Evolutionary conservation across 2,888 invertebrate species (phyloP), one percentile per base, ranked within the genome.

Genomic region (Antitype chi): DNA sequence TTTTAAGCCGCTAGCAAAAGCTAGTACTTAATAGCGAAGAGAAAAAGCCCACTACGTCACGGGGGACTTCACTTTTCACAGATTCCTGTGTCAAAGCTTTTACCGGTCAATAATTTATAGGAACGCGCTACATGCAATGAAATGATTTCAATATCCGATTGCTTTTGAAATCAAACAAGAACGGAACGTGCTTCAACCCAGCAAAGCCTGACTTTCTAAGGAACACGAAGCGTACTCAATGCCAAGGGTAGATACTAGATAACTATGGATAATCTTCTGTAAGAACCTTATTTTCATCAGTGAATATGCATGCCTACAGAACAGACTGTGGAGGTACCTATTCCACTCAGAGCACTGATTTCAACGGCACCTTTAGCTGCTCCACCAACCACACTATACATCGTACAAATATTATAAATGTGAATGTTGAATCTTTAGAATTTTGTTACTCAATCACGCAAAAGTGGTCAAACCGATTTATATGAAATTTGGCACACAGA

Each of bases 111-210:
- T 28, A 17, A 52, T 11, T 52, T 67, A 25, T 49, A 64, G 68
- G 2, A 76, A 59, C 43, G n/a, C 32, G 38, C 9, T 47, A 25
- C 0, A 15, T 43, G 60, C n/a, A 62, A 72, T 53, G 53, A 75
- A 47, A 74, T 43, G 38, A 77, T 71, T 76, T 74, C 20, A 77
- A 83, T 80, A 71, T 71, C 20, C 20, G 15, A 53, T 68, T n/a
- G 38, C 57, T 7, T 23, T 80, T 77, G 71, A 23, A 13, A 49
- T 55, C n/a, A 15, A 62, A 72, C 28, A 5, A 43, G n/a, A 20
- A 53, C 5, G 17, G 13, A 20, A 83, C 83, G 73, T 80, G 83
- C 68, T 63, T 55, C 13, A 28, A 55, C 8, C 5, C 32, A 52
- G 25, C 23, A 68, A 49, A 67, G 17, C 25, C 6, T 49, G 32